Percentiles rank a stretch among this genome's conserved stretches.
These are phyloP conservation scores for Nycticorax nycticorax DNA, from an alignment of 2,113 vertebrate species.

Conservation along the genomic window DNA sequence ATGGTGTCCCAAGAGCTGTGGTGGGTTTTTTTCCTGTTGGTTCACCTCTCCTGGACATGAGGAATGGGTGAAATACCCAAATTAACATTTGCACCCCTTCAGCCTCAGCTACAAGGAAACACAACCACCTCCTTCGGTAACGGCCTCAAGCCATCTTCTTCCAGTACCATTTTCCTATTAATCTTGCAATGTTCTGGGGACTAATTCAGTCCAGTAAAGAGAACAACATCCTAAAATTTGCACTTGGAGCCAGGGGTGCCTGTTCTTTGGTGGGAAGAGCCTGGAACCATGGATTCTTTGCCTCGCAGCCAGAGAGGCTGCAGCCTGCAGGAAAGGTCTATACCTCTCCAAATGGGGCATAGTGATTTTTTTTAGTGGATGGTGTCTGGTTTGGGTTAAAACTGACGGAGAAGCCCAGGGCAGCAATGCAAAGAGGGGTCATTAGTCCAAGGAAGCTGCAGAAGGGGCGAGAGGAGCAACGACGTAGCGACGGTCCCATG, in stretches of 20 bases:
- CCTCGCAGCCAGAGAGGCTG: neutral
- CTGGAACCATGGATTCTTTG: neutral
- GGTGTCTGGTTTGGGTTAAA: neutral
- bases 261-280: neutral
- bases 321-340: neutral
- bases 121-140: neutral
- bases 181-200: neutral
- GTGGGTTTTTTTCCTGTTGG: neutral
- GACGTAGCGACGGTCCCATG: accelerated
- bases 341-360: neutral
- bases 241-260: neutral
- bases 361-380: neutral
- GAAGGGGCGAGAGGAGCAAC: neutral
- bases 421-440: neutral
- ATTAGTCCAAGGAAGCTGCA: neutral
- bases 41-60: neutral
- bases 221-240: neutral
- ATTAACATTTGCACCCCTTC: neutral
- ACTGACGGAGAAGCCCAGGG: neutral
- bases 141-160: accelerated
- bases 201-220: neutral
- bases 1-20: accelerated
- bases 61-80: neutral
- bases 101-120: neutral
- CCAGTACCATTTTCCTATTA: neutral